Base-by-base conservation (phyloP, 2,888 invertebrate species). In the Brenthis ino region DNA sequence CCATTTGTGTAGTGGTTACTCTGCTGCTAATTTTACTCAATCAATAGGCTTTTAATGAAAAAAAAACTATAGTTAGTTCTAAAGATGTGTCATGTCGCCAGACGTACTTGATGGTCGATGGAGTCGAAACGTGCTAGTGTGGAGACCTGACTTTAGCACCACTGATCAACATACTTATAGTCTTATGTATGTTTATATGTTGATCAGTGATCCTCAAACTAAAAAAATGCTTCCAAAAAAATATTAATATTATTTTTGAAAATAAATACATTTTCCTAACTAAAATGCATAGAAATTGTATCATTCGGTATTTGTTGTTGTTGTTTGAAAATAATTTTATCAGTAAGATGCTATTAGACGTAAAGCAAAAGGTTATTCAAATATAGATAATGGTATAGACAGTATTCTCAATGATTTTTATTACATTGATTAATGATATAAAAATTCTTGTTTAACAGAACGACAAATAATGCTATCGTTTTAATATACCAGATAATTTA, bases 291-390 rank as follows among this genome's bases (percentile, higher is more conserved):
- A 64, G 12, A n/a, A 47, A 14, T 55, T 24, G n/a, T 37, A 51
- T n/a, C 20, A 65, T 65, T 65, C n/a, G 43, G 14, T 57, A 57
- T 20, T 24, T 61, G 66, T 65, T 67, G 47, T 65, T 67, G 50
- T 67, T 70, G 61, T 76, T 76, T 76, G 68, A 74, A 74, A 71
- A 67, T 68, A 79, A 79, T 77, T 79, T 76, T 79, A 81, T 81
- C 77, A 80, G 74, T 82, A 75, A 78, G 73, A 79, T 77, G 78
- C 76, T 78, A 77, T 83, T 81, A 79, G 80, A 82, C 79, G 75
- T 79, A 76, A 80, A 81, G 80, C 85, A 80, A 88, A 85, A 89
- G 89, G 90, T 90, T 86, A 88, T 80, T 81, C 84, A 77, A 83
- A 84, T 85, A 82, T 51, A 80, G 87, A 89, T 89, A 87, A 82